These are phyloP conservation scores for Anorthoa munda DNA, from an alignment of 2,888 invertebrate genomes.

Conservation along the genomic window DNA sequence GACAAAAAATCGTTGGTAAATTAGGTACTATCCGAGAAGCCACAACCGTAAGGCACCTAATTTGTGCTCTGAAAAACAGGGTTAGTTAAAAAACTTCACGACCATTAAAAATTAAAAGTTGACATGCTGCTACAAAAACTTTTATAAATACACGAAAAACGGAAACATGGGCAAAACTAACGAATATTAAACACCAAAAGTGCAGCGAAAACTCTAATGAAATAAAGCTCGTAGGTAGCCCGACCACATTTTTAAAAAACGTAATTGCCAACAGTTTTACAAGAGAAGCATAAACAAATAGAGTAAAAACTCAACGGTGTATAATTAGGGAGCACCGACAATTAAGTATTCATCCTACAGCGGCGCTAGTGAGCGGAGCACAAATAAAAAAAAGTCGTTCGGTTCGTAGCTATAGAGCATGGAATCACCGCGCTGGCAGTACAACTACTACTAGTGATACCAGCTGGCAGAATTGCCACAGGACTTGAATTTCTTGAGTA, in stretches of 20 bases:
- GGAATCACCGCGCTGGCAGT: neutral
- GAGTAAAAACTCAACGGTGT: slow-evolving; percentile 47
- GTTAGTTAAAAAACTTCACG: neutral
- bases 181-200: slow-evolving; percentile 33
- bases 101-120: neutral
- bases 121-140: neutral
- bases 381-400: slow-evolving; percentile 36
- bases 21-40: too few species aligned
- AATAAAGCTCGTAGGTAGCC: slow-evolving; percentile 17
- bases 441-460: too few species aligned
- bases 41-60: neutral
- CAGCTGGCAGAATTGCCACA: too few species aligned
- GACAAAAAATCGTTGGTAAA: neutral
- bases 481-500: too few species aligned
- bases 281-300: slow-evolving; percentile 40
- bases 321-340: slow-evolving; percentile 49
- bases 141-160: slow-evolving; percentile 7
- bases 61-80: neutral
- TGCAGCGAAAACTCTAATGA: slow-evolving; percentile 16
- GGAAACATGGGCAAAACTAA: slow-evolving; percentile 13
- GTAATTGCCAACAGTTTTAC: slow-evolving; percentile 33
- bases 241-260: slow-evolving; percentile 43
- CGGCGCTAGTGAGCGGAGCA: slow-evolving; percentile 14
- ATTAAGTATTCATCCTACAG: slow-evolving; percentile 53
- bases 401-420: neutral